Evolutionary conservation across 1,140 invertebrate genomes (phyloP).

Genomic region (Drosophila subpulchrella): DNA sequence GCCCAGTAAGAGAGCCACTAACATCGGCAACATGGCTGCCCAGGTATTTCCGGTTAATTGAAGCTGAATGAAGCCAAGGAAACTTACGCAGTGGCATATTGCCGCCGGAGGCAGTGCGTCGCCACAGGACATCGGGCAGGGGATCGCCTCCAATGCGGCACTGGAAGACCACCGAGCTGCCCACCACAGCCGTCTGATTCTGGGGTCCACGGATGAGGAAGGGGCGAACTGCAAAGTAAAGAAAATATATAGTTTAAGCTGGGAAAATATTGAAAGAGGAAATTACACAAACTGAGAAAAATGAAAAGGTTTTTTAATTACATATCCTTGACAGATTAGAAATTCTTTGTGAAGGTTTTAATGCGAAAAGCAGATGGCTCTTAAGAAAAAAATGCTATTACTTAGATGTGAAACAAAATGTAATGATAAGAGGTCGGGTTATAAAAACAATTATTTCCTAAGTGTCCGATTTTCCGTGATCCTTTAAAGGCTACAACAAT

Average conservation of each 20-base stretch:
- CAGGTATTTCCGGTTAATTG: slow-evolving; percentile 73
- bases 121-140: slow-evolving; percentile 91
- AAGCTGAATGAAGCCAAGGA: slow-evolving; percentile 38
- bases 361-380: too few species aligned
- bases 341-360: neutral
- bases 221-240: slow-evolving; percentile 89
- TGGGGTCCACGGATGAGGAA: slow-evolving; percentile 91
- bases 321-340: neutral
- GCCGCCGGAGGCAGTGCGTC: slow-evolving; percentile 88
- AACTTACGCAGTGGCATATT: slow-evolving; percentile 89
- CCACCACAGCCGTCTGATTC: slow-evolving; percentile 89
- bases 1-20: slow-evolving; percentile 30
- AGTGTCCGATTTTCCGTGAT: too few species aligned
- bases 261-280: neutral
- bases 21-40: slow-evolving; percentile 52
- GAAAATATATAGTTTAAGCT: neutral
- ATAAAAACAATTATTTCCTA: too few species aligned
- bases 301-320: neutral
- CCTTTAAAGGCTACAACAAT: too few species aligned
- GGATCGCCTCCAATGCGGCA: slow-evolving; percentile 92
- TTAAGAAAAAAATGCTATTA: too few species aligned
- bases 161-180: slow-evolving; percentile 91
- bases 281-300: neutral
- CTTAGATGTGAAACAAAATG: too few species aligned
- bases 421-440: too few species aligned